Conservation (phyloP, 2,888 invertebrate species). For the Heliconius sara region DNA sequence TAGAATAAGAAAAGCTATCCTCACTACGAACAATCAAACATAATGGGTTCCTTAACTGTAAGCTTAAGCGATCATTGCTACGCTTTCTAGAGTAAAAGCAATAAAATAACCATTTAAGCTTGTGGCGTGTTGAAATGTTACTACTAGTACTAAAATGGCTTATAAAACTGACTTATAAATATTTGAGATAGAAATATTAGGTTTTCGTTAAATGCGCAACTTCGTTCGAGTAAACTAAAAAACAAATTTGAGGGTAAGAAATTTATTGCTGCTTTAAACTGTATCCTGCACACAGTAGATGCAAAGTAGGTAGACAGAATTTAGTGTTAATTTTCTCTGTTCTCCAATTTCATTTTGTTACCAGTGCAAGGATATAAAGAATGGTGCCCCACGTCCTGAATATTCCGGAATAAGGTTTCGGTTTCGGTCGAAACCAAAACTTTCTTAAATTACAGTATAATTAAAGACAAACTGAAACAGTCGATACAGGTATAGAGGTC, state of each 20-base stretch:
- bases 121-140: conserved; percentile 15
- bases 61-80: conserved; percentile 18
- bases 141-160: neutral
- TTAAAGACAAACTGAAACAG: too few relatives aligned
- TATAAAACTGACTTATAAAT: neutral
- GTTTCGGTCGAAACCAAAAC: too few relatives aligned
- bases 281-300: too few relatives aligned
- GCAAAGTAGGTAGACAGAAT: too few relatives aligned
- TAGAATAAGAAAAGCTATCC: conserved; percentile 14
- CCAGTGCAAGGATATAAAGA: too few relatives aligned
- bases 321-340: too few relatives aligned
- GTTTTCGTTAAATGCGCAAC: neutral
- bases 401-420: too few relatives aligned
- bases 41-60: conserved; percentile 14
- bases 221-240: neutral
- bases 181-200: neutral
- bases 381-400: too few relatives aligned
- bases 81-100: neutral
- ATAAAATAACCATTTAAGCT: conserved; percentile 15
- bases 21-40: conserved; percentile 37
- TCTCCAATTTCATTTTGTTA: too few relatives aligned
- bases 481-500: too few relatives aligned
- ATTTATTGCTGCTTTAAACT: too few relatives aligned
- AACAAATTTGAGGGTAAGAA: neutral
- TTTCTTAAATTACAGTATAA: too few relatives aligned